A percentile compares a stretch with the other conserved stretches of the same genome.
Conservation (phyloP, 1,140 invertebrate genomes). For the Holotrichia oblita region DNA sequence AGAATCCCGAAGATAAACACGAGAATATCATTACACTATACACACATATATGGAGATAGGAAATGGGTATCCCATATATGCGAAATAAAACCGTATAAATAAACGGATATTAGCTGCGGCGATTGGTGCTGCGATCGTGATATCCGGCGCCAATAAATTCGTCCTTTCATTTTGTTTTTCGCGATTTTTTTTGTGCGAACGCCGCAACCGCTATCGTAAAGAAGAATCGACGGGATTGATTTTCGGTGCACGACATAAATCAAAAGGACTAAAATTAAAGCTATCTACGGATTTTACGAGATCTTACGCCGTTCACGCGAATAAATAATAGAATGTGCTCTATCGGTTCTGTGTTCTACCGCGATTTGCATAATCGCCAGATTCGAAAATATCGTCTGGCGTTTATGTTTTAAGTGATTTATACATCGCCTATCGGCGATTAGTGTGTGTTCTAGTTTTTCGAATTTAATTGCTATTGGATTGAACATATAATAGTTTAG, state of each 20-base stretch:
- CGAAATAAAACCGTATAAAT: too few species aligned
- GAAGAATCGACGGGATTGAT: not conserved
- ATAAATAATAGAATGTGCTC: not conserved
- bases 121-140: not conserved
- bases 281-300: constrained; percentile 1
- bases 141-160: not conserved
- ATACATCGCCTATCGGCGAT: not conserved
- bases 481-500: too few species aligned
- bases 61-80: too few species aligned
- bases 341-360: not conserved
- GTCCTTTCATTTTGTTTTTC: not conserved
- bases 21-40: too few species aligned
- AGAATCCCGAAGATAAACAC: too few species aligned
- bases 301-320: not conserved
- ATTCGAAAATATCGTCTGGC: not conserved
- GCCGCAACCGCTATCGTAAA: not conserved
- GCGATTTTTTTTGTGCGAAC: not conserved
- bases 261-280: not conserved
- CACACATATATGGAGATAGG: too few species aligned
- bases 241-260: not conserved
- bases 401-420: not conserved
- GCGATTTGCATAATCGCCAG: constrained; percentile 4
- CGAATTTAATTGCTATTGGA: too few species aligned
- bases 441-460: too few species aligned
- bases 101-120: too few species aligned